Evolutionary conservation across 2,797 vertebrate species (phyloP).

Genomic region (Lithobates sylvaticus): DNA sequence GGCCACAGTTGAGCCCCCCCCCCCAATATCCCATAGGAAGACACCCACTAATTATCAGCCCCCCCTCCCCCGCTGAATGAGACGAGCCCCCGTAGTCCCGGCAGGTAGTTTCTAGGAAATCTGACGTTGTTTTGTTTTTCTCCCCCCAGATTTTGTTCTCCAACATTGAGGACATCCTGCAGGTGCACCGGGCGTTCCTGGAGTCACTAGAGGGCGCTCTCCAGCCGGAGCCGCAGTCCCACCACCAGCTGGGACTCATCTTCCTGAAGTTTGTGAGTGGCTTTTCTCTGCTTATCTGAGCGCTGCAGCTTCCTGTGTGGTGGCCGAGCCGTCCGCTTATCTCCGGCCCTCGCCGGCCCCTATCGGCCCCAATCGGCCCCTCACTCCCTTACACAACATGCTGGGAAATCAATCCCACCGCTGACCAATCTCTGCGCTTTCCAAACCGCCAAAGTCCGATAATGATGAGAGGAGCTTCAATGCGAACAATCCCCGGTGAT

Average conservation of each 20-base stretch:
- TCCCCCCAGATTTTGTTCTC: slow-evolving; percentile 92
- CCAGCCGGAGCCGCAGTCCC: slow-evolving; percentile 92
- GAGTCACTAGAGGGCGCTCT: slow-evolving; percentile 87
- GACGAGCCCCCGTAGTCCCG: too few relatives aligned
- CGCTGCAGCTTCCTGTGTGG: slow-evolving; percentile 5
- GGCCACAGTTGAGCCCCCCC: too few relatives aligned
- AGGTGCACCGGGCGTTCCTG: slow-evolving; percentile 91
- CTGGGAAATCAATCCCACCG: background rate
- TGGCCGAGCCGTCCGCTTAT: too few relatives aligned
- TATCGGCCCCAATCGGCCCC: background rate
- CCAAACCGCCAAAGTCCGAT: background rate
- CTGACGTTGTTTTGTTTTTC: background rate
- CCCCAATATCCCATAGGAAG: too few relatives aligned
- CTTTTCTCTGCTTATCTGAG: slow-evolving; percentile 65
- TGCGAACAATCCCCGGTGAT: too few relatives aligned
- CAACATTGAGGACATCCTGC: slow-evolving; percentile 96
- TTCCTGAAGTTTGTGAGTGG: slow-evolving; percentile 97
- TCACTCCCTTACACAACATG: background rate
- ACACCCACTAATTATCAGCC: too few relatives aligned
- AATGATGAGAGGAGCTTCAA: too few relatives aligned
- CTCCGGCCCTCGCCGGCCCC: too few relatives aligned
- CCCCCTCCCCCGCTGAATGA: too few relatives aligned
- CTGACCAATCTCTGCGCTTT: background rate
- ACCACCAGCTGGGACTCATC: slow-evolving; percentile 92
- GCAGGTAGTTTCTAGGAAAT: too few relatives aligned